Percentiles rank a stretch among this genome's conserved stretches.
phyloP scores from a whole-genome alignment of 2,797 vertebrate genomes.

The Champsocephalus esox region DNA sequence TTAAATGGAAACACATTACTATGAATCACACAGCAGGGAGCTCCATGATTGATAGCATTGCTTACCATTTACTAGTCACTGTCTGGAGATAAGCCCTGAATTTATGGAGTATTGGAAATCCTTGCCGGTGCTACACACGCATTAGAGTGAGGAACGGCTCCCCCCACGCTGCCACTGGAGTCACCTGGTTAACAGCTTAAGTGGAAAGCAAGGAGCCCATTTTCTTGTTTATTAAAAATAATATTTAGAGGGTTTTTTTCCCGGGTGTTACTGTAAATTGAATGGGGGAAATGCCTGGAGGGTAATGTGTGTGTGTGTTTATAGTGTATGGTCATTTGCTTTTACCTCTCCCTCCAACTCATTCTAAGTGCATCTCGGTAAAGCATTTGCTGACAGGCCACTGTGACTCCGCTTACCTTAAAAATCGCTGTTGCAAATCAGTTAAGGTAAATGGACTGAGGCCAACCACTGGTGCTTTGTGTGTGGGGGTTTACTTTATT shows the following conservation, averaged over 20 bases:
- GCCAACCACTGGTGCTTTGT: conserved; percentile 5
- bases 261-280: conserved; percentile 43
- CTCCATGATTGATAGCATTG: conserved; percentile 82
- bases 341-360: conserved; percentile 38
- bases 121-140: conserved; percentile 75
- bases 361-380: conserved; percentile 40
- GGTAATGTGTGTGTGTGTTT: conserved; percentile 8
- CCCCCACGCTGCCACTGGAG: conserved; percentile 39
- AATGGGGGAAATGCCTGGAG: conserved; percentile 3
- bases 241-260: conserved; percentile 33
- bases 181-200: conserved; percentile 59
- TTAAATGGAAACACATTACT: conserved; percentile 86
- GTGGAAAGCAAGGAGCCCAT: conserved; percentile 50
- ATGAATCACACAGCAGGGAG: conserved; percentile 84
- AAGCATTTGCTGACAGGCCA: conserved; percentile 42
- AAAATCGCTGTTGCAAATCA: conserved; percentile 44
- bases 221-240: conserved; percentile 64
- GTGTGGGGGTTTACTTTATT: conserved; percentile 14
- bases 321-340: conserved; percentile 31
- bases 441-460: conserved; percentile 33
- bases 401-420: conserved; percentile 38
- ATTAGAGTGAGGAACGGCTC: conserved; percentile 74
- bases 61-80: conserved; percentile 85
- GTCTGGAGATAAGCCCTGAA: conserved; percentile 81
- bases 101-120: conserved; percentile 84